Evolutionary conservation across 2,797 vertebrate genomes (phyloP).

Genomic region (Miichthys miiuy): DNA sequence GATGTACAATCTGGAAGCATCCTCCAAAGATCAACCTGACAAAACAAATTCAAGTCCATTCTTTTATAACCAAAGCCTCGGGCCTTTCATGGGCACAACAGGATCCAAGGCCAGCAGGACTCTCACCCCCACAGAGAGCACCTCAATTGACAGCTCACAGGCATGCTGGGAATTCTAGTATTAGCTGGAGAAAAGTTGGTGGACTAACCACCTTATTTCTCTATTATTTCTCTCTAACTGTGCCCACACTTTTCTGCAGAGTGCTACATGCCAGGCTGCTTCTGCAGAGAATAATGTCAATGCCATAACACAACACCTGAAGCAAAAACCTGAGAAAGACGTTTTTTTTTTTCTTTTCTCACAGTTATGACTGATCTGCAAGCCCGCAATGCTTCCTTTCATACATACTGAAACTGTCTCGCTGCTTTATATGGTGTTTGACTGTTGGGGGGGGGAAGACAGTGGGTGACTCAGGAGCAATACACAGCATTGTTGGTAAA

Average conservation of each 20-base stretch:
- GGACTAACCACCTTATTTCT: constrained; percentile 32
- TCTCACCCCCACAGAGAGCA: constrained; percentile 10
- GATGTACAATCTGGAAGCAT: constrained; percentile 18
- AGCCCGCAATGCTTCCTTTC: constrained; percentile 70
- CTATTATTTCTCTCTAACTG: constrained; percentile 20
- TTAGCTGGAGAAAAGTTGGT: constrained; percentile 33
- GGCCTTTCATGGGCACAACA: constrained; percentile 31
- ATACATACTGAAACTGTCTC: constrained; percentile 68
- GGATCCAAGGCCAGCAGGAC: constrained; percentile 46
- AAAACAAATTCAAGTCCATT: constrained; percentile 18
- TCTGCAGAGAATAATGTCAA: constrained; percentile 35
- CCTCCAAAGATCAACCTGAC: constrained; percentile 15
- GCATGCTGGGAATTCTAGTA: constrained; percentile 67
- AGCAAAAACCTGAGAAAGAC: constrained; percentile 36
- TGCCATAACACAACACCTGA: constrained; percentile 15
- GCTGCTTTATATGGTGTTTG: constrained; percentile 7
- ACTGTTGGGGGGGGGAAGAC: constrained; percentile 42
- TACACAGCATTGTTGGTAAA: constrained; percentile 57
- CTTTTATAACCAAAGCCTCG: constrained; percentile 5
- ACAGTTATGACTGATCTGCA: constrained; percentile 43
- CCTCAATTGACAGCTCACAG: constrained; percentile 40
- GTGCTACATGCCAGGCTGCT: constrained; percentile 24
- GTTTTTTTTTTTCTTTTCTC: constrained; percentile 20
- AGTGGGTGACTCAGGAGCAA: constrained; percentile 44
- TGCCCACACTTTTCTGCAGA: constrained; percentile 32